A percentile compares a stretch with the other conserved stretches of the same genome.
These are phyloP conservation scores for Perithous albicinctus DNA, from an alignment of 2,888 invertebrate genomes.

Conservation along the genomic window DNA sequence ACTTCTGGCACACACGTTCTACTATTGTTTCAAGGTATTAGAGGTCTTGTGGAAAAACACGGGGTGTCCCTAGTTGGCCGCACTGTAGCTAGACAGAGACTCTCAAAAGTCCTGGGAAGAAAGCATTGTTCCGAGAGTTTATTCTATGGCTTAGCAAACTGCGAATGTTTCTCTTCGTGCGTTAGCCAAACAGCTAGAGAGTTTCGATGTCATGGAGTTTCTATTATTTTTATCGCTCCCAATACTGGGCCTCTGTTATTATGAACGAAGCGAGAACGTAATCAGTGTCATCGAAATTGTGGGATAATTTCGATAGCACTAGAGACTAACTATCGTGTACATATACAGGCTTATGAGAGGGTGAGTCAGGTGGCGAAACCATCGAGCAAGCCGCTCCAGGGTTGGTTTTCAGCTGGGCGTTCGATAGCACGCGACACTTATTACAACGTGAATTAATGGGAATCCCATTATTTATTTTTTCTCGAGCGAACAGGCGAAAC, in stretches of 20 bases:
- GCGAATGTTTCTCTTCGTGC: slow-evolving; percentile 58
- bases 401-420: slow-evolving; percentile 24
- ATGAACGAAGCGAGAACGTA: slow-evolving; percentile 34
- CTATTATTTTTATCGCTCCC: slow-evolving; percentile 28
- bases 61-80: slow-evolving; percentile 22
- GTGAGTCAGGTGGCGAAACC: slow-evolving; percentile 7
- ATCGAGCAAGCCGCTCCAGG: slow-evolving; percentile 4
- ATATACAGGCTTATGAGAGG: neutral
- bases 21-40: slow-evolving; percentile 57
- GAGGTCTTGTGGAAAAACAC: slow-evolving; percentile 59
- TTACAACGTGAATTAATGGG: slow-evolving; percentile 54
- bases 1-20: slow-evolving; percentile 22
- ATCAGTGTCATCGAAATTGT: slow-evolving; percentile 49
- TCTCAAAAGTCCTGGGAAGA: slow-evolving; percentile 45
- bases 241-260: neutral
- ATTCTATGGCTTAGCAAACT: slow-evolving; percentile 49
- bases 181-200: slow-evolving; percentile 22
- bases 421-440: slow-evolving; percentile 60
- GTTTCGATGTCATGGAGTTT: neutral
- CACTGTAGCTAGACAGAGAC: slow-evolving; percentile 5
- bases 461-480: slow-evolving; percentile 16
- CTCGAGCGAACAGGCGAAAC: slow-evolving; percentile 16
- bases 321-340: neutral
- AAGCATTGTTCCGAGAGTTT: slow-evolving; percentile 39
- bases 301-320: slow-evolving; percentile 29